A percentile compares a stretch with the other conserved stretches of the same genome.
phyloP scores from a whole-genome alignment of 2,888 invertebrate genomes.

The Sialis fuliginosa region DNA sequence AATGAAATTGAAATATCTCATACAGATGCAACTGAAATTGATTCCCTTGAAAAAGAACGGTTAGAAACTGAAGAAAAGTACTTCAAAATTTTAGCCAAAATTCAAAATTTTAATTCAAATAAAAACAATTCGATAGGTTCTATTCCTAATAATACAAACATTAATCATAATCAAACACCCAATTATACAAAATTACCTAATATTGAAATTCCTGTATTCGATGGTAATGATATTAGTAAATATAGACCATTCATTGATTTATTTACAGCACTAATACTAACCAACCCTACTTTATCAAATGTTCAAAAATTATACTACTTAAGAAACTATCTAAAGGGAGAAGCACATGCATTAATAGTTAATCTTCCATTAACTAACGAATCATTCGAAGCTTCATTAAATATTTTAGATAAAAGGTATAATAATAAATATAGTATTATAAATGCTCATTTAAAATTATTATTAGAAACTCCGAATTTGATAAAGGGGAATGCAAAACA shows the following conservation, averaged over 20 bases:
- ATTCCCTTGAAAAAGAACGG: too few relatives aligned
- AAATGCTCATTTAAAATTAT: constrained; percentile 5
- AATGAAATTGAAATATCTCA: too few relatives aligned
- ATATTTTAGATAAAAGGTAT: constrained; percentile 6
- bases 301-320: constrained; percentile 6
- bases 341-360: constrained; percentile 6
- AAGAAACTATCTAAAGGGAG: constrained; percentile 7
- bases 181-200: not conserved
- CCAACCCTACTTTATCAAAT: constrained; percentile 2
- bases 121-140: too few relatives aligned
- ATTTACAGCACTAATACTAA: constrained; percentile 6
- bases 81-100: too few relatives aligned
- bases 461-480: constrained; percentile 6
- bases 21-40: too few relatives aligned
- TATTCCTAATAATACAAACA: too few relatives aligned
- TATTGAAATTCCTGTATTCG: constrained; percentile 5
- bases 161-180: too few relatives aligned
- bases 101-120: too few relatives aligned
- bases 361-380: constrained; percentile 6
- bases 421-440: constrained; percentile 7
- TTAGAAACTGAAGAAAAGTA: too few relatives aligned
- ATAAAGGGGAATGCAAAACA: constrained; percentile 1
- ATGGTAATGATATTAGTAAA: constrained; percentile 3
- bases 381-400: constrained; percentile 6
- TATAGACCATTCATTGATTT: constrained; percentile 7